Percentiles rank a stretch among this genome's conserved stretches.
phyloP scores from a whole-genome alignment of 2,797 vertebrate species.

The Esox lucius region DNA sequence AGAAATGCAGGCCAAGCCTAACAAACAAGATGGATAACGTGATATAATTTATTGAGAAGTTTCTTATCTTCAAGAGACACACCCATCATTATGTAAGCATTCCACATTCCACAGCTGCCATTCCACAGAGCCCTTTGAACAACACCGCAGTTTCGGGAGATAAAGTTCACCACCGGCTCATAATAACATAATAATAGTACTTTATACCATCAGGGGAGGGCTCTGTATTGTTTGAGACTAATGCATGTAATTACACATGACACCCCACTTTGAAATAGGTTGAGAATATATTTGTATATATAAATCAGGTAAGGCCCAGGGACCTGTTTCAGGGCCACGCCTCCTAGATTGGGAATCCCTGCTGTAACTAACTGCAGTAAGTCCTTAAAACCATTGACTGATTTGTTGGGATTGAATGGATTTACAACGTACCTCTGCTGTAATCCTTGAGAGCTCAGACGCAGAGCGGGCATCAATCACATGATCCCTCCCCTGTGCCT shows the following conservation, averaged over 20 bases:
- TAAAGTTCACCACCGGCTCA: background rate
- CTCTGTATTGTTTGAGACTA: background rate
- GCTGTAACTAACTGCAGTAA: background rate
- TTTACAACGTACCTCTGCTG: background rate
- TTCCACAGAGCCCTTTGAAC: background rate
- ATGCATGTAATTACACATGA: background rate
- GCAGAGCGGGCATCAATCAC: background rate
- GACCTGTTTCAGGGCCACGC: too few relatives aligned
- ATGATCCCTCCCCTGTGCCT: background rate
- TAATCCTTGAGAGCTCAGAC: background rate
- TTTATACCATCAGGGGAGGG: too few relatives aligned
- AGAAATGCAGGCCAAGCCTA: too few relatives aligned
- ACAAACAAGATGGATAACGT: background rate
- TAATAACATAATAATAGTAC: background rate
- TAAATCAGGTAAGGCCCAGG: too few relatives aligned
- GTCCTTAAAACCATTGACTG: background rate
- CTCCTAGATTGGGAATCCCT: too few relatives aligned
- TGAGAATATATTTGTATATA: too few relatives aligned
- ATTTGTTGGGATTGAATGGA: slow-evolving; percentile 1
- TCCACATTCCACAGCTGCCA: slow-evolving; percentile 1
- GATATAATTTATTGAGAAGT: background rate
- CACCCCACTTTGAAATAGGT: too few relatives aligned
- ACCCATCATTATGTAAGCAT: background rate
- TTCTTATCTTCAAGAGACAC: slow-evolving; percentile 1
- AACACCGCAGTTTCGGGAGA: background rate